Conservation (phyloP, 2,797 vertebrate species). For the Cyprinella venusta region DNA sequence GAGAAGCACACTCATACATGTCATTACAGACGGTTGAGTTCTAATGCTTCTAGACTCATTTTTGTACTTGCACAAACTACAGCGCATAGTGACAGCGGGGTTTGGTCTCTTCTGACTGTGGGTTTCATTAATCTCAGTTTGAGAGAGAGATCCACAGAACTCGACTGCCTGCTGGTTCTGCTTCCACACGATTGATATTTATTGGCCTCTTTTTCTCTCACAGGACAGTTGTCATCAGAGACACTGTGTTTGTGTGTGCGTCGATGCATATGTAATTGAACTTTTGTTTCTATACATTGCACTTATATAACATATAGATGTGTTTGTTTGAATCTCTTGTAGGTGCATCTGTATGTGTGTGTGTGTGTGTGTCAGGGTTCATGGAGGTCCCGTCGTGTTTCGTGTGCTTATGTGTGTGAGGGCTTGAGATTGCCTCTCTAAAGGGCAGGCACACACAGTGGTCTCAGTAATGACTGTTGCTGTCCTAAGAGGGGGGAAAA, state of each 20-base stretch:
- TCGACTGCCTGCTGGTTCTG: slow-evolving; percentile 36
- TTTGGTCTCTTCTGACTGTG: slow-evolving; percentile 21
- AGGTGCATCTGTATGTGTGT: slow-evolving; percentile 24
- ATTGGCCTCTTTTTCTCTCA: slow-evolving; percentile 46
- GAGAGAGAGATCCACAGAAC: slow-evolving; percentile 19
- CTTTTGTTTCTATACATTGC: neutral
- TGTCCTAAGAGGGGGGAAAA: slow-evolving; percentile 61
- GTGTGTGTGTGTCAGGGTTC: slow-evolving; percentile 32
- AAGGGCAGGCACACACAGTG: slow-evolving; percentile 63
- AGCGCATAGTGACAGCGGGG: slow-evolving; percentile 7
- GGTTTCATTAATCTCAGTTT: slow-evolving; percentile 38
- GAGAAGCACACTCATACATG: neutral
- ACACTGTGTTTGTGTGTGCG: neutral
- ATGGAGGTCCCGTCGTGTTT: neutral
- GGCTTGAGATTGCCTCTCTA: slow-evolving; percentile 29
- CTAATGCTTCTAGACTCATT: neutral
- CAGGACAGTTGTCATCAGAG: slow-evolving; percentile 51
- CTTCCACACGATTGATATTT: slow-evolving; percentile 41
- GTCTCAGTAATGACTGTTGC: slow-evolving; percentile 70
- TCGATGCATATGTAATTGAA: neutral
- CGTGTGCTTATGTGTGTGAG: slow-evolving; percentile 15
- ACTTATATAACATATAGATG: neutral
- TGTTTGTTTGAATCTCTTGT: slow-evolving; percentile 22
- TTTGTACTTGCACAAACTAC: slow-evolving; percentile 10
- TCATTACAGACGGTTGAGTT: neutral